Conservation (phyloP, 2,888 invertebrate species). For the Gnatocerus cornutus region DNA sequence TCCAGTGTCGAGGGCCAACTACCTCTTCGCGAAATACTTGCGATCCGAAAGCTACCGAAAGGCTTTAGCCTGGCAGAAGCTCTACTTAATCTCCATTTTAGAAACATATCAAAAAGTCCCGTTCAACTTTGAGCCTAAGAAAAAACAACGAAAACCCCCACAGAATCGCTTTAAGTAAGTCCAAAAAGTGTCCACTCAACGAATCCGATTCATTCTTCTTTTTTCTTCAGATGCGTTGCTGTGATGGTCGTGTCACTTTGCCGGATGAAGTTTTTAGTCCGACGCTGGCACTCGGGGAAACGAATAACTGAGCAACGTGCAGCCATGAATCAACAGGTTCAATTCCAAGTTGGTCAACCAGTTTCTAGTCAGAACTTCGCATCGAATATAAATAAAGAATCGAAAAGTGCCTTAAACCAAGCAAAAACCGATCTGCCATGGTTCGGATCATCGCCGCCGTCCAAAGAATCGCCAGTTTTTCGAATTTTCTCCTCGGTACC, state of each 20-base stretch:
- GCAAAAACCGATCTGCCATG: conserved; percentile 56
- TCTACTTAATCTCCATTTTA: conserved; percentile 78
- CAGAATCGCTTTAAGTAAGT: conserved; percentile 30
- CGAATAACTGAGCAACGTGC: conserved; percentile 65
- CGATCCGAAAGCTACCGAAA: conserved; percentile 90
- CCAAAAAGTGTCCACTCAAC: neutral
- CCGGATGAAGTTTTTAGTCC: conserved; percentile 79
- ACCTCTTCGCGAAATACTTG: conserved; percentile 80
- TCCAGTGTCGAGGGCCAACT: conserved; percentile 68
- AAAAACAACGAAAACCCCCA: neutral
- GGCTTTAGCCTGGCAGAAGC: conserved; percentile 92
- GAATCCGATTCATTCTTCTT: conserved; percentile 12
- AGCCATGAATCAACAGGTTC: conserved; percentile 42
- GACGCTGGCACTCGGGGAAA: conserved; percentile 77
- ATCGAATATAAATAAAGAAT: conserved; percentile 17
- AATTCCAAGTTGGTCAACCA: conserved; percentile 67
- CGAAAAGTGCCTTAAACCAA: conserved; percentile 37
- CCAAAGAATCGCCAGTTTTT: conserved; percentile 55
- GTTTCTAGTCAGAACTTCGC: conserved; percentile 66
- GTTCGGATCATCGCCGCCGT: conserved; percentile 66
- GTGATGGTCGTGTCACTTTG: conserved; percentile 75
- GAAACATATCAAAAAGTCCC: conserved; percentile 24
- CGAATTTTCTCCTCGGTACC: neutral
- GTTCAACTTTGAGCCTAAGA: neutral
- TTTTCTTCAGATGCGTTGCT: conserved; percentile 71